Percentiles rank a stretch among this genome's conserved stretches.
Evolutionary conservation across 1,140 invertebrate species (phyloP).

Genomic region (Drosophila elegans): DNA sequence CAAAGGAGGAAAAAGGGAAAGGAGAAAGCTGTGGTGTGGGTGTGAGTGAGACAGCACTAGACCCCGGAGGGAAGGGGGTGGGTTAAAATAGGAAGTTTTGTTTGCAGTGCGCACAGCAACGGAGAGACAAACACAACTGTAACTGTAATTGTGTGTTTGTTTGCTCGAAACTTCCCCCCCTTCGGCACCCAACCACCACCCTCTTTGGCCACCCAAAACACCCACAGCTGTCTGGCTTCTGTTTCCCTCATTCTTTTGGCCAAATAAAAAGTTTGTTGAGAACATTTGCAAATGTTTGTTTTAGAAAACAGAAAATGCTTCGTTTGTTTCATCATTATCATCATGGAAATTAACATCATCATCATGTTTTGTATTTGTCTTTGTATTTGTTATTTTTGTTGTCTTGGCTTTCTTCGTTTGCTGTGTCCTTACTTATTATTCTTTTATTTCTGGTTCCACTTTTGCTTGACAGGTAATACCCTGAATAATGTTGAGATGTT

Average conservation of each 20-base stretch:
- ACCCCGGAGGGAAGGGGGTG: slow-evolving; percentile 9
- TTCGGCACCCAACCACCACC: neutral
- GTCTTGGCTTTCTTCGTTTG: slow-evolving; percentile 62
- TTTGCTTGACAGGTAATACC: slow-evolving; percentile 8
- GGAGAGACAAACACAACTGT: slow-evolving; percentile 57
- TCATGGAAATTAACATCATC: slow-evolving; percentile 34
- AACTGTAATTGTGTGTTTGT: slow-evolving; percentile 64
- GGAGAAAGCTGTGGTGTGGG: neutral
- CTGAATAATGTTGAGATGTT: neutral
- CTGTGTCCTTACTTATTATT: slow-evolving; percentile 22
- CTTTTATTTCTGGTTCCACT: slow-evolving; percentile 1
- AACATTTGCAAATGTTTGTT: slow-evolving; percentile 82
- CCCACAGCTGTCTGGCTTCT: slow-evolving; percentile 51
- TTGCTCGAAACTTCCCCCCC: slow-evolving; percentile 53
- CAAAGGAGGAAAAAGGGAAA: neutral
- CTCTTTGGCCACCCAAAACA: neutral
- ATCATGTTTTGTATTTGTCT: slow-evolving; percentile 41
- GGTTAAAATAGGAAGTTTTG: slow-evolving; percentile 57
- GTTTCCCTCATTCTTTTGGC: slow-evolving; percentile 46
- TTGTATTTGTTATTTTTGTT: slow-evolving; percentile 16
- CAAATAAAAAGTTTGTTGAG: slow-evolving; percentile 78
- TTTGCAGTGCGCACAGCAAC: slow-evolving; percentile 66
- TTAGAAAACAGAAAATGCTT: slow-evolving; percentile 76
- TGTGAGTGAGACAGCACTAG: slow-evolving; percentile 29
- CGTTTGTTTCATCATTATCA: slow-evolving; percentile 67